phyloP scores from a whole-genome alignment of 2,888 invertebrate genomes.

The Eupithecia centaureata region DNA sequence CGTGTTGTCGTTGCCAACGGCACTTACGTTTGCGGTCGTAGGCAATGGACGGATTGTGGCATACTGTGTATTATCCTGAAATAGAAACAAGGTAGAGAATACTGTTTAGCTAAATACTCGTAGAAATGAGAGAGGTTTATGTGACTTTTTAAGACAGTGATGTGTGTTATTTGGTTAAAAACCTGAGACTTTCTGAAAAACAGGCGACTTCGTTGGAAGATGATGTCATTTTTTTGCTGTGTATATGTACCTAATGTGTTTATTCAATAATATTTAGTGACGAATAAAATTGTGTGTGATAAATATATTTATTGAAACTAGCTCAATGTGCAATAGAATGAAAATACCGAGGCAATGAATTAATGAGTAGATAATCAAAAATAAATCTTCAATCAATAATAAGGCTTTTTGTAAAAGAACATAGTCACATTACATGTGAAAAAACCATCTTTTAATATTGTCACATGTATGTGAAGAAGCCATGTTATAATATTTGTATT shows the following conservation, averaged over 20 bases:
- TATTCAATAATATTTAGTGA: background rate
- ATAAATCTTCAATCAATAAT: no score
- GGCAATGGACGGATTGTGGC: conserved; percentile 40
- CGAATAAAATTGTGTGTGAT: no score
- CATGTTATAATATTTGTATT: background rate
- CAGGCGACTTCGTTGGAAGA: background rate
- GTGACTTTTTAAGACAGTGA: background rate
- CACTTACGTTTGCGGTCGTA: conserved; percentile 45
- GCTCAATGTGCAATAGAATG: background rate
- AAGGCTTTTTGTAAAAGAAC: no score
- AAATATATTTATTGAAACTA: no score
- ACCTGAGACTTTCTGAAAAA: no score
- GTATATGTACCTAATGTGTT: background rate
- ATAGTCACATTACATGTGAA: no score
- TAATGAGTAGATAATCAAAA: background rate
- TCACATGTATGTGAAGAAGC: no score
- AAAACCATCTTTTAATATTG: no score
- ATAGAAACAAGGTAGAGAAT: conserved; percentile 25
- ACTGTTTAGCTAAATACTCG: conserved; percentile 6
- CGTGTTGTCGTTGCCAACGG: conserved; percentile 59
- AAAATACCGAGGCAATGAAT: background rate
- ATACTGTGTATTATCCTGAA: conserved; percentile 37
- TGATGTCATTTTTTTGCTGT: background rate
- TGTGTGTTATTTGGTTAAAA: no score
- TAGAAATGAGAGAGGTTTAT: background rate